These are phyloP conservation scores for Neria commutata DNA, from an alignment of 2,888 invertebrate species.

Conservation along the genomic window DNA sequence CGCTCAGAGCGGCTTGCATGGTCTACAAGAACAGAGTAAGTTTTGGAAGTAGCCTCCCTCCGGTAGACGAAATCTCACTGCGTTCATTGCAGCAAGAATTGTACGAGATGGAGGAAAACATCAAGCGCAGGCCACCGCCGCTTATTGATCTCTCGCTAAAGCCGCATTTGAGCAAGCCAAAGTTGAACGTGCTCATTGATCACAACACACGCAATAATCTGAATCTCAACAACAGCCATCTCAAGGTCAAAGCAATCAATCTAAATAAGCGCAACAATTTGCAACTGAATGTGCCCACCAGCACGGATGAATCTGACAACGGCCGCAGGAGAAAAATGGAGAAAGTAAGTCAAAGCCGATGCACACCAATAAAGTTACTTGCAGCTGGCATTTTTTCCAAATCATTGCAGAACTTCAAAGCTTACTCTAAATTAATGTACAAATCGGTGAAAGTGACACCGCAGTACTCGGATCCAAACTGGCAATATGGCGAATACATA, in stretches of 20 bases:
- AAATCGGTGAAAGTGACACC: constrained; percentile 41
- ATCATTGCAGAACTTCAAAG: constrained; percentile 40
- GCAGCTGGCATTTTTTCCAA: not conserved
- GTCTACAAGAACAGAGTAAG: constrained; percentile 59
- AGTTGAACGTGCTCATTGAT: not conserved
- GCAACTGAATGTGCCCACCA: constrained; percentile 19
- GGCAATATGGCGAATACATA: constrained; percentile 49
- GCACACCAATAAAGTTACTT: not conserved
- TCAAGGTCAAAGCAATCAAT: constrained; percentile 18
- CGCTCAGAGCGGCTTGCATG: constrained; percentile 67
- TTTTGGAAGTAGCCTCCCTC: not conserved
- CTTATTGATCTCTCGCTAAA: constrained; percentile 50
- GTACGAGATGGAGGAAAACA: constrained; percentile 57
- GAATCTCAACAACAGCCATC: constrained; percentile 9
- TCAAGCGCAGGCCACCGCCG: constrained; percentile 52
- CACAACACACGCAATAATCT: constrained; percentile 3
- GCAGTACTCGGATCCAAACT: constrained; percentile 31
- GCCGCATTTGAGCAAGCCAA: too few species aligned
- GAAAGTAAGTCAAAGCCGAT: constrained; percentile 26
- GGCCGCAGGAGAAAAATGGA: constrained; percentile 20
- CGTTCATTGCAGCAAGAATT: constrained; percentile 46
- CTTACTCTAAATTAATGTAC: constrained; percentile 44
- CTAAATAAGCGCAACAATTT: constrained; percentile 20
- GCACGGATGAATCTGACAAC: constrained; percentile 15
- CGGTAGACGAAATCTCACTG: not conserved